Evolutionary conservation across 1,140 invertebrate genomes (phyloP), one percentile per base, ranked within the genome.

Genomic region (Hyles euphorbiae): DNA sequence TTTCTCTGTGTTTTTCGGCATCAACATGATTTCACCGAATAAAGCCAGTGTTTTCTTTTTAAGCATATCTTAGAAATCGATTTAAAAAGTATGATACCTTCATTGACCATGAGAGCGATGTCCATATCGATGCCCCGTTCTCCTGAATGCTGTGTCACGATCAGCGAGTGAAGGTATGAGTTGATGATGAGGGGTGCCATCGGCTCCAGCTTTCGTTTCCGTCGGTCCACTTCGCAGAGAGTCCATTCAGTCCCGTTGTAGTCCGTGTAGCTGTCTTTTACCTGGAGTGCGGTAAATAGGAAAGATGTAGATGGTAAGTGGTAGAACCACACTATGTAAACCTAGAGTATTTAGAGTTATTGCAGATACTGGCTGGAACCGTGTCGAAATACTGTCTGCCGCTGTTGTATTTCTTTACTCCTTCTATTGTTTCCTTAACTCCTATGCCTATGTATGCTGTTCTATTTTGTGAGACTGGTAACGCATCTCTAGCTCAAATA

Each of bases 231-330:
- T 64, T 91, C 87, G 64, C 93, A 94, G 2, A 94, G 83, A 3
- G 89, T 89, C 92, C 93, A 93, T 45, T 87, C 81, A 0, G 92
- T 93, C 9, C 93, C 93, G 78, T 94, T 93, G 53, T 83, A 82
- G 60, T 93, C 93, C 0, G 92, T 91, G 74, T 94, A 94, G 58
- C 90, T 92, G 76, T 94, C 93, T 58, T 86, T 89, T 9, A 91
- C 85, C 90, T 91, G 68, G 7, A 22, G 22, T 22, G 2, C 2
- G 22, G 50, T 0, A 7, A 5, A 11, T 2, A 3, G 33, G 52
- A 40, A 6, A 10, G 7, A 45, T 40, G 2, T 40, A 40, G 36
- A 8, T 3, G 2, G 4, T 40, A 1, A 1, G 8, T 5, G 36
- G 36, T 2, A 8, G 36, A 40, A 40, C 22, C 22, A 22, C 22